A percentile compares a stretch with the other conserved stretches of the same genome.
Conservation (phyloP, 2,888 invertebrate genomes). For the Amphipoea oculea region DNA sequence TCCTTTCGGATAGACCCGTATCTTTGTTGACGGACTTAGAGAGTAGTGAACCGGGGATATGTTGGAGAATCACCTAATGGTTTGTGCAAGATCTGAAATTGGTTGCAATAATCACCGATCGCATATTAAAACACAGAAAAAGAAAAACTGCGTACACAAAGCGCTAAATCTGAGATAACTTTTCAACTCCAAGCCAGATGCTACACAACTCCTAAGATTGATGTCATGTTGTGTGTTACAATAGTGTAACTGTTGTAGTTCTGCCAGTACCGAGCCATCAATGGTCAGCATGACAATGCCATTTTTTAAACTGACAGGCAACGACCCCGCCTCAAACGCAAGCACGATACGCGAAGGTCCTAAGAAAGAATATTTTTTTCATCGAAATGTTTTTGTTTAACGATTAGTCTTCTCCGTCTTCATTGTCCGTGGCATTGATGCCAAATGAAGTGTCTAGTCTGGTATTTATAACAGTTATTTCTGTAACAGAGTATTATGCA, state of each 20-base stretch:
- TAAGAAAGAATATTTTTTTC: slow-evolving; percentile 70
- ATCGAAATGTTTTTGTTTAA: slow-evolving; percentile 72
- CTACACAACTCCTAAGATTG: slow-evolving; percentile 36
- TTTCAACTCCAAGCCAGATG: slow-evolving; percentile 10
- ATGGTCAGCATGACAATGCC: slow-evolving; percentile 80
- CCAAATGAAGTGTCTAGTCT: slow-evolving; percentile 83
- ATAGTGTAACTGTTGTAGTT: slow-evolving; percentile 81
- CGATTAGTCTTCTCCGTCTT: slow-evolving; percentile 74
- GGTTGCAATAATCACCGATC: not conserved
- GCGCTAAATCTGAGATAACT: slow-evolving; percentile 27
- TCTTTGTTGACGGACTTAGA: not conserved
- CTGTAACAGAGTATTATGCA: slow-evolving; percentile 61
- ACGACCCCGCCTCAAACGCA: slow-evolving; percentile 77
- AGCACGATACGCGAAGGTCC: slow-evolving; percentile 74
- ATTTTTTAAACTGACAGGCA: slow-evolving; percentile 79
- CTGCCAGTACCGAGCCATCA: slow-evolving; percentile 79
- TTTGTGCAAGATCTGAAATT: not conserved
- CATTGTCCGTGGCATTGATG: slow-evolving; percentile 83
- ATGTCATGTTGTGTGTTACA: slow-evolving; percentile 66
- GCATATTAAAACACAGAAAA: not conserved
- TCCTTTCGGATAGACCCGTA: not conserved
- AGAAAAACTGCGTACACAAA: slow-evolving; percentile 7
- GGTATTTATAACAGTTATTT: slow-evolving; percentile 77
- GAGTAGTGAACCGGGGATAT: not conserved
- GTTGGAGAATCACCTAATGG: not conserved